A percentile compares a stretch with the other conserved stretches of the same genome.
Evolutionary conservation across 2,797 vertebrate genomes (phyloP).

Genomic region (Cottoperca gobio): DNA sequence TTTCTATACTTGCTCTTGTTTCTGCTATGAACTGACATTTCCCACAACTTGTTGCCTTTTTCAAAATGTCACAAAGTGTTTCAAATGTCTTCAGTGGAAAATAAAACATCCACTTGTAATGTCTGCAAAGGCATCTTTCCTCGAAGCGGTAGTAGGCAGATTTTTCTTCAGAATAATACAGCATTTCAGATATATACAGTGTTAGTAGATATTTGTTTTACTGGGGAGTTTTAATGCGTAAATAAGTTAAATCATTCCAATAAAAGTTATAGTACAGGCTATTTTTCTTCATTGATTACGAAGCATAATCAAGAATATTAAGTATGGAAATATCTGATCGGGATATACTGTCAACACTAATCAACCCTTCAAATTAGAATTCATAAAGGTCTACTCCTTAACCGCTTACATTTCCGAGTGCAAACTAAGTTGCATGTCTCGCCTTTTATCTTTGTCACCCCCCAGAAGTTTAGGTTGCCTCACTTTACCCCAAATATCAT

Average conservation of each 20-base stretch:
- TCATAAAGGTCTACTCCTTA: background rate
- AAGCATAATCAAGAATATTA: background rate
- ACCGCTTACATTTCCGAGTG: background rate
- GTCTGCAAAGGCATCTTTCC: background rate
- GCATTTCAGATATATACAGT: too few species aligned
- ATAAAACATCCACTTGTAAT: background rate
- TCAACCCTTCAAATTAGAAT: conserved; percentile 13
- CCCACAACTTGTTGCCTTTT: background rate
- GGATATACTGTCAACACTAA: too few species aligned
- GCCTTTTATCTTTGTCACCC: conserved; percentile 10
- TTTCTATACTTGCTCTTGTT: background rate
- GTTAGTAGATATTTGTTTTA: background rate
- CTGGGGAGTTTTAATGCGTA: background rate
- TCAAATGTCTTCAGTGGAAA: background rate
- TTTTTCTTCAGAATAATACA: background rate
- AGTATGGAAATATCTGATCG: too few species aligned
- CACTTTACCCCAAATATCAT: conserved; percentile 30
- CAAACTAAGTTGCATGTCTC: conserved; percentile 21
- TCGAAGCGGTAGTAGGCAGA: background rate
- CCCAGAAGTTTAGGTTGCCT: conserved; percentile 10
- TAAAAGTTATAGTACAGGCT: background rate
- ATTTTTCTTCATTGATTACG: background rate
- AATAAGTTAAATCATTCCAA: background rate
- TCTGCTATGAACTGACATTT: background rate
- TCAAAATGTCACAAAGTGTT: background rate